Evolutionary conservation across 2,113 vertebrate species (phyloP), one percentile per base, ranked within the genome.

Genomic region (Orthochromis malagaraziensis): DNA sequence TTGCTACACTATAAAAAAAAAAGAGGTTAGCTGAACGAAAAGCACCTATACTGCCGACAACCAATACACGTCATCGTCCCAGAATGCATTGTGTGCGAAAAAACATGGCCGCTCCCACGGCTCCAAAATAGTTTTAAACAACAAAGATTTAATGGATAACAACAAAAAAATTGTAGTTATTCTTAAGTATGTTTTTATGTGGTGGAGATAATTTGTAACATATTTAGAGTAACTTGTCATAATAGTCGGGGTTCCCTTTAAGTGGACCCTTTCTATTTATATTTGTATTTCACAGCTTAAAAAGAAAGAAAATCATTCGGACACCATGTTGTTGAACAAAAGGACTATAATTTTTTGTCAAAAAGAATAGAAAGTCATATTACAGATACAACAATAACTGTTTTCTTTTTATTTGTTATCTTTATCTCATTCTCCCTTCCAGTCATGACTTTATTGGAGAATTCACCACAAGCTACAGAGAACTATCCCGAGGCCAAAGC

Each of bases 371-470:
- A 47, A 42, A 16, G 40, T 75, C n/a, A 75, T 60, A 9, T 24
- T 53, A 26, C 19, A 24, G 31, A 29, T 58, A 9, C 35, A 40
- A 7, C 45, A 16, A n/a, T 65, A 35, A 53, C 35, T 24, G 19
- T 38, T 70, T 51, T 6, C 21, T 10, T 75, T n/a, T 38, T 70
- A 8, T 57, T 57, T n/a, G 17, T 65, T 12, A 65, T n/a, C 10
- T 65, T 7, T 29, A 19, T 21, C 21, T 21, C 16, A 33, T 16
- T 42, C 14, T 79, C 10, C 40, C 9, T 38, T 47, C 7, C 86
- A 99, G 98, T 92, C 98, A 99, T 85, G 98, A 99, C 95, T 99
- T 99, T 89, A 99, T 99, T 2, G 98, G 98, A 40, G 98, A 99
- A 95, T 99, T 99, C 95, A 98, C 97, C 93, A 99, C 98, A 88